Conservation (phyloP, 1,140 invertebrate genomes). For the Nautilus pompilius region DNA sequence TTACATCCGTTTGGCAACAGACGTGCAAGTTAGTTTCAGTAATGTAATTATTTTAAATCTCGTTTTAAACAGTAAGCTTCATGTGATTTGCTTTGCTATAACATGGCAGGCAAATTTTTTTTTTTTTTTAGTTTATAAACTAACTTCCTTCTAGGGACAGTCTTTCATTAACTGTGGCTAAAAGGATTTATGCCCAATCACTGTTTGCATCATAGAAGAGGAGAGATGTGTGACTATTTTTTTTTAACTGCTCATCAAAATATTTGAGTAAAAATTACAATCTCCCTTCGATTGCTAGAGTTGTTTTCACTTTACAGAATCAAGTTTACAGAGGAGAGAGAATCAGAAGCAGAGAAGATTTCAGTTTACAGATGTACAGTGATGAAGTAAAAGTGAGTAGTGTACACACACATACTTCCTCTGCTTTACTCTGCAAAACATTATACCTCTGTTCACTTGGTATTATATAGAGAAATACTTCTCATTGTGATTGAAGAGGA, state of each 20-base stretch:
- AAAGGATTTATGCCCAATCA: not conserved
- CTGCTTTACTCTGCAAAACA: no score
- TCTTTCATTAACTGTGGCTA: not conserved
- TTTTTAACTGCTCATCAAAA: not conserved
- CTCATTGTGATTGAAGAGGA: no score
- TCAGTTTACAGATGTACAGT: slow-evolving; percentile 54
- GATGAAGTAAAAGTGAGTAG: slow-evolving; percentile 53
- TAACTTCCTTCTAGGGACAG: not conserved
- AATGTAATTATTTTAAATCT: not conserved
- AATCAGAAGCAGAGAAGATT: slow-evolving; percentile 51
- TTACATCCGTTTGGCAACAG: slow-evolving; percentile 20
- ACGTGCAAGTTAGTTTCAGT: slow-evolving; percentile 18
- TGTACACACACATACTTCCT: no score
- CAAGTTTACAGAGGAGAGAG: slow-evolving; percentile 43
- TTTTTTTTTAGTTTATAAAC: not conserved
- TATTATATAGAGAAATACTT: no score
- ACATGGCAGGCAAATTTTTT: not conserved
- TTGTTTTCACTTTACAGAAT: slow-evolving; percentile 18
- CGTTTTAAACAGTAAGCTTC: not conserved
- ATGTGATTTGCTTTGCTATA: not conserved
- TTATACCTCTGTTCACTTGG: no score
- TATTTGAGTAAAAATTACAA: not conserved
- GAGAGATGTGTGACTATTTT: not conserved
- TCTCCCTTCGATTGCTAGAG: not conserved
- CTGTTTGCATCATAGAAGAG: not conserved